Evolutionary conservation across 2,797 vertebrate species (phyloP).

Genomic region (Bryconaethiops microstoma): DNA sequence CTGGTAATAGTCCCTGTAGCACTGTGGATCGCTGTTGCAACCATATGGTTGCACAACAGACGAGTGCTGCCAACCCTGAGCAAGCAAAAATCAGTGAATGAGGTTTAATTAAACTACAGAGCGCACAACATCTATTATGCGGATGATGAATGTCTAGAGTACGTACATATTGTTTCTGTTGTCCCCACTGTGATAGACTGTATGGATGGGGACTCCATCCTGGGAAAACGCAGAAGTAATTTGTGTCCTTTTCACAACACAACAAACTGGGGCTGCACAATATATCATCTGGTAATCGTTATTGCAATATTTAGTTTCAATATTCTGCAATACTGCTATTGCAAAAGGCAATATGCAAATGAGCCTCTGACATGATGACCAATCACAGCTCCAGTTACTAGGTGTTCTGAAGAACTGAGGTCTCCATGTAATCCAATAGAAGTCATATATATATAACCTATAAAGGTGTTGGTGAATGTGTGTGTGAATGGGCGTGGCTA

Average conservation of each 20-base stretch:
- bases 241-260: background rate
- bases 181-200: constrained; percentile 39
- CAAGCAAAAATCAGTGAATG: constrained; percentile 60
- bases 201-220: constrained; percentile 74
- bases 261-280: background rate
- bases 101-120: background rate
- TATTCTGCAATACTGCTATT: too few species aligned
- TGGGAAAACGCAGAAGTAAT: constrained; percentile 56
- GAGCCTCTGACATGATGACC: too few species aligned
- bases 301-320: too few species aligned
- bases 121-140: too few species aligned
- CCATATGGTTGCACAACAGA: constrained; percentile 68
- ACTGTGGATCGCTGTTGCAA: constrained; percentile 75
- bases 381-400: too few species aligned
- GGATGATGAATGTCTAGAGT: background rate
- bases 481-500: too few species aligned
- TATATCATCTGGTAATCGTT: background rate
- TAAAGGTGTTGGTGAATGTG: too few species aligned
- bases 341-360: too few species aligned
- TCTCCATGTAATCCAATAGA: too few species aligned
- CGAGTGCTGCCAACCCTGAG: constrained; percentile 26
- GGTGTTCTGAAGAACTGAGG: too few species aligned
- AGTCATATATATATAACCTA: too few species aligned
- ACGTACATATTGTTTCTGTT: constrained; percentile 45
- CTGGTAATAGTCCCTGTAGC: constrained; percentile 78